Base-by-base conservation (phyloP, 35 echinoderm and acorn worm species). In the Heliocidaris tuberculata region DNA sequence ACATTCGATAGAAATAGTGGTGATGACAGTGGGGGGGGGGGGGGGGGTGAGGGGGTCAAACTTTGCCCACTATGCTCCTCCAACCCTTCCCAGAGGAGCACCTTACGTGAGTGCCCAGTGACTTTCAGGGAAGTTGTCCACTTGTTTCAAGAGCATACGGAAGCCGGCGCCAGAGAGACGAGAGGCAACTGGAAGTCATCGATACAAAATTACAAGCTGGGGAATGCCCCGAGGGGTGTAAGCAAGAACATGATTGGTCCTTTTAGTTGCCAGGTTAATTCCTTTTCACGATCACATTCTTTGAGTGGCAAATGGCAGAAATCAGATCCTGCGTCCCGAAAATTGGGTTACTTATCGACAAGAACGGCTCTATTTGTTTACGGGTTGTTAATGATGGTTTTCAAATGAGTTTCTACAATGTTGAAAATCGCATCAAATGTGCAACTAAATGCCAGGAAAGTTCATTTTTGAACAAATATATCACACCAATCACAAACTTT, bases 181-280 rank as follows among this genome's bases (percentile, higher is more conserved):
- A 78, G 65, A 78, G 65, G 65, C 65, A 78, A 78, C 65, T 78
- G 65, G 65, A 78, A 78, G 65, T 78, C 65, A 78, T 27, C 65
- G 65, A 78, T 78, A 78, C 65, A 78, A 78, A 42, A 78, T 78
- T 78, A 78, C 65, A 78, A 78, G 65, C 21, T 7, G 27, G 65
- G 8, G 17, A 27, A 78, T 78, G 65, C 65, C 65, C 35, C 21
- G 21, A 78, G 65, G 65, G 65, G 65, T n/a, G 65, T 24, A 78
- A 78, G 65, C 17, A 78, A 78, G 21, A 78, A 78, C 65, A 78
- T 24, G 65, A 78, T 78, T 78, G 65, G 65, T 78, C 65, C 65
- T 2, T 78, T 78, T 78, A 78, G 65, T 27, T 24, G 7, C 65
- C 7, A 4, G 21, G 2, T 78, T 78, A 78, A 78, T 78, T 78